Evolutionary conservation across 2,888 invertebrate genomes (phyloP).

Genomic region (Cephonodes hylas): DNA sequence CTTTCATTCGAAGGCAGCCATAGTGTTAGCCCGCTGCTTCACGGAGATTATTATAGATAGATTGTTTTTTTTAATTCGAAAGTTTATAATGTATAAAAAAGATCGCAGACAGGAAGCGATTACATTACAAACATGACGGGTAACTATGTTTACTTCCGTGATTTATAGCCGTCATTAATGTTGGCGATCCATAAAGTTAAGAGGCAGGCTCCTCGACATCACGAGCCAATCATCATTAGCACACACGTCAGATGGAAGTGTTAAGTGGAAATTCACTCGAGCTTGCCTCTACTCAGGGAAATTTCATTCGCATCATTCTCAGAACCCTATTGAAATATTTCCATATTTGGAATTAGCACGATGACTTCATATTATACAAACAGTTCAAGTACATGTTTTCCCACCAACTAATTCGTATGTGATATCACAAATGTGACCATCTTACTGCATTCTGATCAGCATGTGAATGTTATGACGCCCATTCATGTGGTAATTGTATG

Average conservation of each 20-base stretch:
- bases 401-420: background rate
- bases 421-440: background rate
- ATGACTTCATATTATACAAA: background rate
- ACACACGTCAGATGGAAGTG: conserved; percentile 19
- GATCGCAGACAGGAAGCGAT: conserved; percentile 25
- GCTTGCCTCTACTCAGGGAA: background rate
- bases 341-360: background rate
- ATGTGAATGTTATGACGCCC: conserved; percentile 1
- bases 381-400: conserved; percentile 6
- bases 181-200: conserved; percentile 28
- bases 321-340: background rate
- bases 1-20: too few relatives aligned
- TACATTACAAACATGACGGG: background rate
- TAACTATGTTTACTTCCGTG: conserved; percentile 40
- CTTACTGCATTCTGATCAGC: background rate
- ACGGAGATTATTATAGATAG: background rate
- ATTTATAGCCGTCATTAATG: conserved; percentile 43
- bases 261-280: conserved; percentile 21
- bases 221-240: conserved; percentile 24
- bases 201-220: conserved; percentile 23
- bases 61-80: background rate
- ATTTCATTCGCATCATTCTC: background rate
- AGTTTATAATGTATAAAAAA: background rate
- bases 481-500: conserved; percentile 10
- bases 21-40: too few relatives aligned